Percentiles rank a stretch among this genome's conserved stretches.
Conservation (phyloP, 2,113 vertebrate species). For the Merops nubicus region DNA sequence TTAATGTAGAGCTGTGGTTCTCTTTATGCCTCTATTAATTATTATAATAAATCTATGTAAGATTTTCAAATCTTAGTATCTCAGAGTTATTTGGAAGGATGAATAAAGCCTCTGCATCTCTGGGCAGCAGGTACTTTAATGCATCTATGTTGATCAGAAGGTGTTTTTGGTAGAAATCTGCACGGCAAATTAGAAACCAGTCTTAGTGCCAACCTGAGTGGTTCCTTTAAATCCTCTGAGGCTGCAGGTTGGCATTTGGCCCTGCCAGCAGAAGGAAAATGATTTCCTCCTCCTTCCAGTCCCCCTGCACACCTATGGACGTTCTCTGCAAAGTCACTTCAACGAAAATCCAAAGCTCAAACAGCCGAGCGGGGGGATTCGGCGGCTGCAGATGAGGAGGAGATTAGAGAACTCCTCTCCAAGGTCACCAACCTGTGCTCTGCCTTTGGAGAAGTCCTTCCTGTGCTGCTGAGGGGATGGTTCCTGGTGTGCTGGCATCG, state of each 20-base stretch:
- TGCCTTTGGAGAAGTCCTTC: neutral
- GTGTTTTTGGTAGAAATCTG: neutral
- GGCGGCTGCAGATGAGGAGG: neutral
- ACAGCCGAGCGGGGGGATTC: neutral
- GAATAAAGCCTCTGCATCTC: neutral
- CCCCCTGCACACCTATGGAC: neutral
- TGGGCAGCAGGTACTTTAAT: neutral
- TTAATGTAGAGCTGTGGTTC: neutral
- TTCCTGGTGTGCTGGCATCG: neutral
- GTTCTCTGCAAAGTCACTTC: conserved; percentile 22
- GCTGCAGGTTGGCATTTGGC: neutral
- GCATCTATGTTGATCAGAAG: neutral
- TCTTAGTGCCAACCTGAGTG: neutral
- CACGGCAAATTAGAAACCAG: neutral
- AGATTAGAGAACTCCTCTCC: neutral
- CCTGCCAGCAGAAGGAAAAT: neutral
- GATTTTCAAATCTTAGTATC: neutral
- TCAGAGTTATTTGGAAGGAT: neutral
- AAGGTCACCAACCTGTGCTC: neutral
- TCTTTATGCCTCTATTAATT: neutral
- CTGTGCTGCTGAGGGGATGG: neutral
- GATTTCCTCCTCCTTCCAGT: neutral
- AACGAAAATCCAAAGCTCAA: conserved; percentile 17
- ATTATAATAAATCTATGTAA: too few relatives aligned
- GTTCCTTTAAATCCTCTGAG: neutral